phyloP scores from a whole-genome alignment of 2,888 invertebrate genomes.

The Therioaphis trifolii region DNA sequence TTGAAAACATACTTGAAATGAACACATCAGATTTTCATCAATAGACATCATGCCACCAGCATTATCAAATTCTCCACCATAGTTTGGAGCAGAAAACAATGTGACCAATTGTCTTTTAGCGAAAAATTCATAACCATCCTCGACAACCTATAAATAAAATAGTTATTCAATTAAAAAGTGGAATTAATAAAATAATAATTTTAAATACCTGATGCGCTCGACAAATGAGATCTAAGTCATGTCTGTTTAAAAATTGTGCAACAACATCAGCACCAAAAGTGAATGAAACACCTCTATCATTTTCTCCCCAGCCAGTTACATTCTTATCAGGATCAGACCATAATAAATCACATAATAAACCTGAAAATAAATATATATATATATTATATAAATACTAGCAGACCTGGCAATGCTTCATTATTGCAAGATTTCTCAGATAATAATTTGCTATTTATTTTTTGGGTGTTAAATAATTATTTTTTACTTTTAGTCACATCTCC shows the following conservation, averaged over 20 bases:
- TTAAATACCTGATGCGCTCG: constrained; percentile 89
- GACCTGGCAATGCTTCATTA: no score
- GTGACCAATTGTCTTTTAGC: constrained; percentile 98
- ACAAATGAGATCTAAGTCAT: constrained; percentile 97
- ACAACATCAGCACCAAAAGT: constrained; percentile 98
- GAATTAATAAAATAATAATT: constrained; percentile 16
- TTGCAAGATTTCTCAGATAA: no score
- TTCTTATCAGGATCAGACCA: constrained; percentile 99
- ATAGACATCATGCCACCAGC: constrained; percentile 99
- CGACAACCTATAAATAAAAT: constrained; percentile 79
- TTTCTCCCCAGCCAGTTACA: constrained; percentile 95
- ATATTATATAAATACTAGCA: no score
- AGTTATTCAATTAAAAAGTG: constrained; percentile 24
- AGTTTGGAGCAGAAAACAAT: constrained; percentile 97
- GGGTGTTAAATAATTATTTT: no score
- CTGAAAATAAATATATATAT: constrained; percentile 69
- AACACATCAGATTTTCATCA: constrained; percentile 98
- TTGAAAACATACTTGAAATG: constrained; percentile 94
- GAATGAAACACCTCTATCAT: constrained; percentile 97
- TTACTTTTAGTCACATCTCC: no score
- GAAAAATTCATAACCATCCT: constrained; percentile 99
- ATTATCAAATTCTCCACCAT: constrained; percentile 98
- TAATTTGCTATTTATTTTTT: no score
- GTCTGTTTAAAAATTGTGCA: constrained; percentile 93
- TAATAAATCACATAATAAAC: constrained; percentile 93